Evolutionary conservation across 2,113 vertebrate genomes (phyloP), one percentile per base, ranked within the genome.

Genomic region (Gallinago jamesoni): DNA sequence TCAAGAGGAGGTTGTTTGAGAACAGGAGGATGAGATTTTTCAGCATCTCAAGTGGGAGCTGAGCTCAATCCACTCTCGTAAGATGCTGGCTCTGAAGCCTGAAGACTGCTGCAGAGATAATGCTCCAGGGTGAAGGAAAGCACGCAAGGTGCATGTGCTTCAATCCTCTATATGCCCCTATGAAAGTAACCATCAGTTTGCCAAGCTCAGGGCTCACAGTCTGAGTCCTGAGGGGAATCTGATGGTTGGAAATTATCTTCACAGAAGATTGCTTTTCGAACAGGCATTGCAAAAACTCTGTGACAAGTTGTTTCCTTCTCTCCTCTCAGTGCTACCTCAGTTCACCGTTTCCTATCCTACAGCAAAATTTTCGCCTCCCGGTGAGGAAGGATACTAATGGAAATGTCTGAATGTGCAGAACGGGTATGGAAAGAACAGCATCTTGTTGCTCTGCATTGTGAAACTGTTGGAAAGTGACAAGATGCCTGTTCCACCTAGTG

Each of bases 401-500:
- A 96, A 96, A 96, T 7, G 3, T 62, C 83, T 75, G 73, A 86
- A 78, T 68, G 20, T 60, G 76, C 92, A 89, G 85, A 95, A 90
- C 23, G 57, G 31, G 7, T 13, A 64, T 48, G 92, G 95, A 96
- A 96, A 95, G 64, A 95, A 75, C 30, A 43, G 72, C 67, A 25
- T 75, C 45, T 24, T 73, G 67, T 84, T 37, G 18, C 39, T 68
- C 39, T 45, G 20, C 30, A 10, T 96, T 96, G 94, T 78, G 68
- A 87, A 94, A 96, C 43, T 31, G n/a, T 28, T 82, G 94, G 96
- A 94, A 96, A 96, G 88, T 95, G 95, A 96, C 94, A 75, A 92
- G 94, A 79, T 48, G 69, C 20, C 55, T 37, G 17, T 66, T 93
- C 39, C 95, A 89, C 66, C 27, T 12, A 47, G 60, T 5, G 37